phyloP scores from a whole-genome alignment of 2,113 vertebrate genomes.

The Acinonyx jubatus region DNA sequence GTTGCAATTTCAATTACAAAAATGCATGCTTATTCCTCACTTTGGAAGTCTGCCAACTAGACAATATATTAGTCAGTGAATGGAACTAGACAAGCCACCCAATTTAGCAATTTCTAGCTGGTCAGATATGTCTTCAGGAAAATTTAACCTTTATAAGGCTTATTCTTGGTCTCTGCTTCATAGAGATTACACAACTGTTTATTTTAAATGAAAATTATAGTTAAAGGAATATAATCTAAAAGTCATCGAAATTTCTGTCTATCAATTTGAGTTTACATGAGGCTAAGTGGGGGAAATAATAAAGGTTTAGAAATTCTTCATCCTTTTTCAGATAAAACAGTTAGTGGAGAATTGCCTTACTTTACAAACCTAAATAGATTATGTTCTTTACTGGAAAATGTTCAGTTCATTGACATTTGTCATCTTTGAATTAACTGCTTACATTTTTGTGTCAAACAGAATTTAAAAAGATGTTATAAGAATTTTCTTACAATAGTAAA shows the following conservation, averaged over 20 bases:
- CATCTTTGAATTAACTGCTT: constrained; percentile 18
- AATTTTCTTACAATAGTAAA: not conserved
- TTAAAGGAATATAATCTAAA: constrained; percentile 33
- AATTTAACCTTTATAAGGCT: constrained; percentile 44
- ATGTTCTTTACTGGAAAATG: not conserved
- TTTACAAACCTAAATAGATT: not conserved
- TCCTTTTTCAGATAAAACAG: constrained; percentile 37
- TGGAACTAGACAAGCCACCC: not conserved
- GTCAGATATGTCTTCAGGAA: constrained; percentile 32
- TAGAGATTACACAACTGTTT: constrained; percentile 40
- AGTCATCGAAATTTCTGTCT: constrained; percentile 47
- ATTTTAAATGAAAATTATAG: constrained; percentile 58
- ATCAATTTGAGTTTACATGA: constrained; percentile 30
- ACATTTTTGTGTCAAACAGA: not conserved
- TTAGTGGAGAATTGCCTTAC: constrained; percentile 10
- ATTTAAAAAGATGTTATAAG: not conserved
- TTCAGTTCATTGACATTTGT: not conserved
- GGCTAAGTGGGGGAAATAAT: not conserved
- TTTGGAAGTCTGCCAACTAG: not conserved
- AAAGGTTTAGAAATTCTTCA: not conserved
- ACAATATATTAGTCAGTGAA: not conserved
- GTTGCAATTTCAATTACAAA: constrained; percentile 52
- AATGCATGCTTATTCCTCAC: constrained; percentile 5
- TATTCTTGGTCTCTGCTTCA: constrained; percentile 41
- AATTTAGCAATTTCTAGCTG: not conserved